Conservation (phyloP, 2,113 vertebrate genomes). For the Eudorcas thomsonii region DNA sequence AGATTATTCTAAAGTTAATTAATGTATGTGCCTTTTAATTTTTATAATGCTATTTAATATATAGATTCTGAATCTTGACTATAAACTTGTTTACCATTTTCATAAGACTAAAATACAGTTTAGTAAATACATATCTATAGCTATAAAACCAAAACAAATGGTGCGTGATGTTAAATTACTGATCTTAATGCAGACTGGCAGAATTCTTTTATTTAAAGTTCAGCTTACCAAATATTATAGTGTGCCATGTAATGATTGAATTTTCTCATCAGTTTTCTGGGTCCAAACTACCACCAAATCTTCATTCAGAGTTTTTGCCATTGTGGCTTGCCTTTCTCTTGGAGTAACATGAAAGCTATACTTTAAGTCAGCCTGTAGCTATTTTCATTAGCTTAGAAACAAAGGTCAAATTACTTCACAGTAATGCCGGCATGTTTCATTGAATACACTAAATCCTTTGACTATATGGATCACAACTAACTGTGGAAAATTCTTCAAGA, state of each 20-base stretch:
- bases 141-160: background rate
- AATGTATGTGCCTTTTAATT: background rate
- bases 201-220: background rate
- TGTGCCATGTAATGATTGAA: background rate
- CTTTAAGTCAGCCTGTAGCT: background rate
- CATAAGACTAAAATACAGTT: background rate
- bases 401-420: background rate
- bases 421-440: background rate
- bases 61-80: background rate
- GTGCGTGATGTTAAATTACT: background rate
- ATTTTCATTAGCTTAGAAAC: conserved; percentile 5
- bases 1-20: conserved; percentile 16
- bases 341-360: background rate
- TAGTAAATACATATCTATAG: background rate
- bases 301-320: background rate
- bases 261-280: background rate
- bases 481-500: background rate
- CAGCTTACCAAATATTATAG: background rate
- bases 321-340: background rate
- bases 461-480: background rate
- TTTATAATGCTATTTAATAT: background rate
- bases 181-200: background rate
- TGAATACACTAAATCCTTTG: background rate
- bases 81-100: background rate
- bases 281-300: background rate